Conservation (phyloP, 1,140 invertebrate genomes). For the Philotrypesis tridentata region DNA sequence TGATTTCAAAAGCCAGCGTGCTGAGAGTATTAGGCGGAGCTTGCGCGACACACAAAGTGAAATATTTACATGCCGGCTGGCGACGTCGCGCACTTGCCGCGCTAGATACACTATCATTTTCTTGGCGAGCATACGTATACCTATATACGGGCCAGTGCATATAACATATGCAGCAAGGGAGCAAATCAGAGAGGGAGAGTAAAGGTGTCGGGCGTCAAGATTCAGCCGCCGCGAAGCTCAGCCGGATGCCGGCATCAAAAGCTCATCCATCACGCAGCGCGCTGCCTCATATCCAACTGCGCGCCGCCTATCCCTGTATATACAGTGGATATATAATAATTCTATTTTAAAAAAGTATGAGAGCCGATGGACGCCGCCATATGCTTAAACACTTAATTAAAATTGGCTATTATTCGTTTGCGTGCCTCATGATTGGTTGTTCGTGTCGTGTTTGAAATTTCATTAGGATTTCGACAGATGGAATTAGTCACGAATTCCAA, state of each 20-base stretch:
- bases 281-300: not conserved
- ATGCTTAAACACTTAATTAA: too few species aligned
- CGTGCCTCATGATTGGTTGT: too few species aligned
- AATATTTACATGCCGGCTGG: conserved; percentile 16
- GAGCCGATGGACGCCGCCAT: too few species aligned
- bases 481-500: too few species aligned
- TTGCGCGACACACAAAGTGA: not conserved
- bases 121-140: not conserved
- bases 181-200: not conserved
- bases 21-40: not conserved
- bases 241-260: conserved; percentile 15
- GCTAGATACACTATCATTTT: conserved; percentile 22
- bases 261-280: conserved; percentile 28
- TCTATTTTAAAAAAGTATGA: too few species aligned
- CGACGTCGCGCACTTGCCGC: not conserved
- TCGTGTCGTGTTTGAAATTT: too few species aligned
- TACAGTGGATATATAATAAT: too few species aligned
- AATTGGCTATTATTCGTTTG: too few species aligned
- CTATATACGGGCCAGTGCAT: not conserved
- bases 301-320: not conserved
- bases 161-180: not conserved
- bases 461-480: too few species aligned
- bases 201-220: not conserved
- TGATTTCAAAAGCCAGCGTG: not conserved
- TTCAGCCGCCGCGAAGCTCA: not conserved